Evolutionary conservation across 2,797 vertebrate genomes (phyloP).

Genomic region (Tangara arthus): DNA sequence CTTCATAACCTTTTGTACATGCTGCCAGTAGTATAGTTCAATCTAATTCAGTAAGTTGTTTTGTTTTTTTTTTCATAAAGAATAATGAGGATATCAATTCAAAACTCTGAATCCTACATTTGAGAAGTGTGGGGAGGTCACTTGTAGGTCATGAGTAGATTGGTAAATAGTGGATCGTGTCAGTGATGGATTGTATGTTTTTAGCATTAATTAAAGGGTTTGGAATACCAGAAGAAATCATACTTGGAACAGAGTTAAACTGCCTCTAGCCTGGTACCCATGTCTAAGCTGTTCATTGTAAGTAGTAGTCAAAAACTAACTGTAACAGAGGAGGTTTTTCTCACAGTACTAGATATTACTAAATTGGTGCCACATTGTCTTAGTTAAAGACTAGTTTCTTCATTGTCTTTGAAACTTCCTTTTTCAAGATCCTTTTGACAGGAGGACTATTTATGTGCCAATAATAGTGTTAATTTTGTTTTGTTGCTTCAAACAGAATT

Average conservation of each 20-base stretch:
- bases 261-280: neutral
- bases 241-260: neutral
- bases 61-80: neutral
- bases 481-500: neutral
- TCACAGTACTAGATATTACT: neutral
- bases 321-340: neutral
- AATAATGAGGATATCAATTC: neutral
- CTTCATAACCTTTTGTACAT: neutral
- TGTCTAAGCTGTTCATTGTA: neutral
- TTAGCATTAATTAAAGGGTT: neutral
- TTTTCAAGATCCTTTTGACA: neutral
- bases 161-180: neutral
- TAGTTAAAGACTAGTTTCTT: neutral
- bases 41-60: neutral
- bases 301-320: neutral
- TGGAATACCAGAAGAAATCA: neutral
- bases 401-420: neutral
- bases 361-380: neutral
- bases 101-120: neutral
- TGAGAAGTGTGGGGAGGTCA: neutral
- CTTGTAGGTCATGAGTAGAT: neutral
- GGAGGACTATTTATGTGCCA: neutral
- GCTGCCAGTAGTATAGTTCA: neutral
- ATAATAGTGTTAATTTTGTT: neutral
- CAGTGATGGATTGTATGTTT: neutral